Evolutionary conservation across 2,113 vertebrate species (phyloP).

Genomic region (Micromys minutus): DNA sequence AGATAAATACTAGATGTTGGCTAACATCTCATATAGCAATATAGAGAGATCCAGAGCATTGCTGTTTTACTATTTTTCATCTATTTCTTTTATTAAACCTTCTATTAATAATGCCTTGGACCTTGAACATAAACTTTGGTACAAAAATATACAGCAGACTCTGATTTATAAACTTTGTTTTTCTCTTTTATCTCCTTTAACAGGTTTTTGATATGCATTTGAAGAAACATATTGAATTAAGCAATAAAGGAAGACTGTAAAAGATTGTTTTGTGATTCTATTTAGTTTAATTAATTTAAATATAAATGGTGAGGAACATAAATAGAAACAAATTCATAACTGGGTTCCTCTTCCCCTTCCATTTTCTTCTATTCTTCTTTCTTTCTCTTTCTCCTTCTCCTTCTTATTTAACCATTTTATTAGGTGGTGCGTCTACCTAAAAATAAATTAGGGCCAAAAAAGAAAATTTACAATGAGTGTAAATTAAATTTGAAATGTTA

Average conservation of each 20-base stretch:
- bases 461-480: neutral
- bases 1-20: too few relatives aligned
- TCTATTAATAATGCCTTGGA: neutral
- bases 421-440: neutral
- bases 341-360: neutral
- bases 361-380: neutral
- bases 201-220: neutral
- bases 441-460: neutral
- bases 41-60: too few relatives aligned
- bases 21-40: neutral
- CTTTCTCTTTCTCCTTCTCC: neutral
- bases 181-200: neutral
- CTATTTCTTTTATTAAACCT: neutral
- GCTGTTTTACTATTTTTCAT: neutral
- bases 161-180: neutral
- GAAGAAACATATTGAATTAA: neutral
- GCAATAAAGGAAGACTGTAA: neutral
- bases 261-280: neutral
- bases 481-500: neutral
- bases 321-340: neutral
- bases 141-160: neutral
- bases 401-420: neutral
- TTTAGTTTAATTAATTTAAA: neutral
- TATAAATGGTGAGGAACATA: neutral
- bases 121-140: neutral